Evolutionary conservation across 2,113 vertebrate species (phyloP).

Genomic region (Oncorhynchus keta): DNA sequence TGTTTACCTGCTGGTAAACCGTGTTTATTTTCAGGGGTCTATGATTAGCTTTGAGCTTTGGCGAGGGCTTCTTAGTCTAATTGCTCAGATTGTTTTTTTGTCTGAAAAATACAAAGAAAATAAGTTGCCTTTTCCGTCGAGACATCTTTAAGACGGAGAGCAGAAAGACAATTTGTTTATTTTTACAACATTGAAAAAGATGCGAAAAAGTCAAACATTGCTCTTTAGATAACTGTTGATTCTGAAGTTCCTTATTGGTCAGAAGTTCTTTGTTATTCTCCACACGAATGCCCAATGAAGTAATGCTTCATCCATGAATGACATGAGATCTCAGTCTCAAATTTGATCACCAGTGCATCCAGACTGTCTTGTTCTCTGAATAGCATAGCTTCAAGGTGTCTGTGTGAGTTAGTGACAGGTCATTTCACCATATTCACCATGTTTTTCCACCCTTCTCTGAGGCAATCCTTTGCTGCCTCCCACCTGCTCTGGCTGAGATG

Average conservation of each 20-base stretch:
- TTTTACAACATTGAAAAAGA: constrained; percentile 14
- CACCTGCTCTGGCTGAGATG: constrained; percentile 31
- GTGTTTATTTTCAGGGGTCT: constrained; percentile 14
- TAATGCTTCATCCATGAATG: background rate
- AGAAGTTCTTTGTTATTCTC: constrained; percentile 6
- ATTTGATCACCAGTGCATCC: background rate
- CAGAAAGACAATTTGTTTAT: background rate
- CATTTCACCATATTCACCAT: constrained; percentile 22
- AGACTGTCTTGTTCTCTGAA: constrained; percentile 3
- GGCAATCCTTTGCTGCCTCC: constrained; percentile 2
- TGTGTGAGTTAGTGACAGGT: constrained; percentile 5
- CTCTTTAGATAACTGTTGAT: constrained; percentile 14
- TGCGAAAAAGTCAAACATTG: background rate
- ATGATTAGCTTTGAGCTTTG: constrained; percentile 56
- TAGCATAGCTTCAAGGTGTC: background rate
- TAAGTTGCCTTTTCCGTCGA: constrained; percentile 28
- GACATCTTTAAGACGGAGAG: constrained; percentile 1
- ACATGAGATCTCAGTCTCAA: background rate
- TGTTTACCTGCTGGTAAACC: constrained; percentile 45
- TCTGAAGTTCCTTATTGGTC: too few species aligned
- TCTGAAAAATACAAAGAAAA: background rate
- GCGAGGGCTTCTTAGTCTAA: constrained; percentile 46
- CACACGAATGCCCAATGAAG: background rate
- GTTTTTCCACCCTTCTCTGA: constrained; percentile 13
- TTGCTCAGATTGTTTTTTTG: constrained; percentile 18